Evolutionary conservation across 2,888 invertebrate genomes (phyloP).

Genomic region (Tanaodytes sp.): DNA sequence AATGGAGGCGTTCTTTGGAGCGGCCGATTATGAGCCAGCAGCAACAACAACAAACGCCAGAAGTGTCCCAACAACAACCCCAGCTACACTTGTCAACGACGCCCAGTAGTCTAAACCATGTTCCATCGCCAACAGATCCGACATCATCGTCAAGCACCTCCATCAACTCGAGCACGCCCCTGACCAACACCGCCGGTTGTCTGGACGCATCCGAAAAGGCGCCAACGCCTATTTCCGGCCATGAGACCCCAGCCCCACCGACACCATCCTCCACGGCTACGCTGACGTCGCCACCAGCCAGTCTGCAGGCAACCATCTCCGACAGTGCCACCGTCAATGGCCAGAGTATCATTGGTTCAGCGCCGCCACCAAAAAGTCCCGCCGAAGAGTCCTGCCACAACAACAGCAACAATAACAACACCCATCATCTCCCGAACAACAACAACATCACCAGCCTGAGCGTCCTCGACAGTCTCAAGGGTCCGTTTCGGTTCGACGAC

Average conservation of each 20-base stretch:
- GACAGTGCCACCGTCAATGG: slow-evolving; percentile 63
- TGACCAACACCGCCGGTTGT: slow-evolving; percentile 60
- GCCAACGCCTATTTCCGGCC: slow-evolving; percentile 72
- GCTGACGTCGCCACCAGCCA: slow-evolving; percentile 68
- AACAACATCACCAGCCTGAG: slow-evolving; percentile 71
- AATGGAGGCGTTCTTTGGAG: slow-evolving; percentile 83
- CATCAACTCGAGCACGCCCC: slow-evolving; percentile 68
- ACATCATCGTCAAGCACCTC: slow-evolving; percentile 69
- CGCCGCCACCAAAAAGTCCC: slow-evolving; percentile 75
- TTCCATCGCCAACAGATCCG: slow-evolving; percentile 75
- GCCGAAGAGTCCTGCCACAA: slow-evolving; percentile 72
- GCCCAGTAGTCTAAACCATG: slow-evolving; percentile 74
- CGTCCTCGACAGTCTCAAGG: slow-evolving; percentile 76
- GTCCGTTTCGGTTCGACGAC: slow-evolving; percentile 87
- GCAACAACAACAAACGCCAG: slow-evolving; percentile 59
- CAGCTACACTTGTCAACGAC: slow-evolving; percentile 70
- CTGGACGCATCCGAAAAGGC: slow-evolving; percentile 70
- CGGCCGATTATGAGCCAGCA: slow-evolving; percentile 70
- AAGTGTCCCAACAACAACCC: slow-evolving; percentile 61
- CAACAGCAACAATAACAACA: slow-evolving; percentile 74
- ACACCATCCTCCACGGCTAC: slow-evolving; percentile 70
- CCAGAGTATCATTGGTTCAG: slow-evolving; percentile 21
- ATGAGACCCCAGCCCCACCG: slow-evolving; percentile 75
- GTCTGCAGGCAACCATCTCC: slow-evolving; percentile 65
- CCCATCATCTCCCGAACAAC: slow-evolving; percentile 73